Evolutionary conservation across 2,888 invertebrate genomes (phyloP).

Genomic region (Hipparchia sbordonii): DNA sequence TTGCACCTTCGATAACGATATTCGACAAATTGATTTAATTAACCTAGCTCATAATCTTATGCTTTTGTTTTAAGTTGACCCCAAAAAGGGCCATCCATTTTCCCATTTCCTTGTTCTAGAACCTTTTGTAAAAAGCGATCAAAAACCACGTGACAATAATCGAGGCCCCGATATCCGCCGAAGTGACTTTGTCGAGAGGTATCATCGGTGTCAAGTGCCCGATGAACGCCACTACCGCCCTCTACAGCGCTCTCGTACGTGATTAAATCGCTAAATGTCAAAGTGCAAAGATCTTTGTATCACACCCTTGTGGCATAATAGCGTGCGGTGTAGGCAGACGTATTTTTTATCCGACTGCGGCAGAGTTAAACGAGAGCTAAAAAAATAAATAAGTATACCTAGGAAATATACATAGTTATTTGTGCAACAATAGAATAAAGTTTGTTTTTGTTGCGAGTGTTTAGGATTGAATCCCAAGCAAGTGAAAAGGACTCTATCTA

Average conservation of each 20-base stretch:
- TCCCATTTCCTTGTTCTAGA: slow-evolving; percentile 26
- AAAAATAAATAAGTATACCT: background rate
- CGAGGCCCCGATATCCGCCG: slow-evolving; percentile 54
- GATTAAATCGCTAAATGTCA: slow-evolving; percentile 81
- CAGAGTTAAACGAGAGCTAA: background rate
- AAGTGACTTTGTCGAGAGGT: slow-evolving; percentile 68
- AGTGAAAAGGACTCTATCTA: too few species aligned
- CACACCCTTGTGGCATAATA: slow-evolving; percentile 29
- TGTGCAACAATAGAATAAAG: too few species aligned
- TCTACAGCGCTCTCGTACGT: slow-evolving; percentile 69
- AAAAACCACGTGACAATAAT: slow-evolving; percentile 44
- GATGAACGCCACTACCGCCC: slow-evolving; percentile 60
- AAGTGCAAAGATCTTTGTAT: slow-evolving; percentile 80
- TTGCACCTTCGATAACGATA: too few species aligned
- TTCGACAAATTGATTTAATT: too few species aligned
- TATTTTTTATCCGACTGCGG: background rate
- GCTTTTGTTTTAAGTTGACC: slow-evolving; percentile 24
- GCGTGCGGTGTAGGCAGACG: background rate
- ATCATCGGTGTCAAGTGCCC: slow-evolving; percentile 73
- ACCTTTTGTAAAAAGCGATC: slow-evolving; percentile 31
- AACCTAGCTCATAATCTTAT: too few species aligned
- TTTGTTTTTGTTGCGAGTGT: too few species aligned
- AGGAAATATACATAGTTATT: too few species aligned
- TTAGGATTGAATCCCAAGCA: too few species aligned
- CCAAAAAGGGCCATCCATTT: slow-evolving; percentile 33